Base-by-base conservation (phyloP, 2,797 vertebrate genomes). In the Limosa lapponica region DNA sequence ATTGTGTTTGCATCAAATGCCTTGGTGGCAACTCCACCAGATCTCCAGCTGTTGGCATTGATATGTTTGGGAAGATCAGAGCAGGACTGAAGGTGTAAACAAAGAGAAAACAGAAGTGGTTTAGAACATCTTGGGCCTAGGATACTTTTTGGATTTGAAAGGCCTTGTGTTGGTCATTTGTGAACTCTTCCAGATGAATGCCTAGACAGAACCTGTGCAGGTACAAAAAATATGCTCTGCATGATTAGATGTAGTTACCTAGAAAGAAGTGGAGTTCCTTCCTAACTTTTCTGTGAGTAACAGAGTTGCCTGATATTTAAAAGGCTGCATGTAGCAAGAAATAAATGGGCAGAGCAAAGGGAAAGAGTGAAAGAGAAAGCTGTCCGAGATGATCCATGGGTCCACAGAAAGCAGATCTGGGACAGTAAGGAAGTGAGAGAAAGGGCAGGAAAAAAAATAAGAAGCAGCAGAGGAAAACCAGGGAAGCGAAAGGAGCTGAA, bases 51-150 rank as follows among this genome's bases (percentile, higher is more conserved):
- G 82, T 65, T 54, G 4, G 34, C 32, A 30, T 6, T 57, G 52
- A 82, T 30, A 18, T 30, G 37, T 75, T 71, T 0, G 0, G 54
- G 46, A 24, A 78, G 69, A 89, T 81, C 87, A 88, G 79, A 83
- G 77, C 37, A 54, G 43, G 61, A 61, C 43, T 32, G 37, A 84
- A 74, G 43, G 49, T 70, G 32, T 93, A 95, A 96, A 93, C 69
- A 91, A 89, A 81, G 25, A 66, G 72, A 91, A 96, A 91, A 51
- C 82, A 91, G 74, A 87, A 32, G 54, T 51, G 86, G 78, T 55
- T 39, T 64, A 48, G 41, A 83, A 18, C 8, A 37, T 48, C 51
- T 81, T 65, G 17, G 14, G 14, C 12, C 25, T 52, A 37, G 7
- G 16, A 43, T 57, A 24, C 8, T 86, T 32, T 25, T 41, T 9